Evolutionary conservation across 2,797 vertebrate genomes (phyloP).

Genomic region (Eospalax fontanierii): DNA sequence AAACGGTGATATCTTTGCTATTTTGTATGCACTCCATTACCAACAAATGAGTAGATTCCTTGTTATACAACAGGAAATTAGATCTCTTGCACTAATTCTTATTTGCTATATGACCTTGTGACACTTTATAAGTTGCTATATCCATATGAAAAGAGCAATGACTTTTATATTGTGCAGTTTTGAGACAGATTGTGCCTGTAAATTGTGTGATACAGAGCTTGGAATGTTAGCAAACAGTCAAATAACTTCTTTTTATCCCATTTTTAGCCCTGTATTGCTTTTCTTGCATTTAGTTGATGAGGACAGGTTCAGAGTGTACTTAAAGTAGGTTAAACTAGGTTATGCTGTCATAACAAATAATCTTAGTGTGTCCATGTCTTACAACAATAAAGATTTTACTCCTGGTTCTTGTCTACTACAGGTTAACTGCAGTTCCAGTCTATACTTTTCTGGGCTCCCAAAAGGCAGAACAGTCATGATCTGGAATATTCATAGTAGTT

Average conservation of each 20-base stretch:
- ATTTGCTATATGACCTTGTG: constrained; percentile 5
- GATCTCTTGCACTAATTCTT: neutral
- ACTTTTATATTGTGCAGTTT: neutral
- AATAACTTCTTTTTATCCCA: neutral
- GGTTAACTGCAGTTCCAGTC: neutral
- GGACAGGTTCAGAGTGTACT: constrained; percentile 11
- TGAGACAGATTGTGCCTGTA: constrained; percentile 26
- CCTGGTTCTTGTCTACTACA: neutral
- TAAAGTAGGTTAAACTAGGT: neutral
- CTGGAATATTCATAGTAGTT: neutral
- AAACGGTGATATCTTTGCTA: constrained; percentile 6
- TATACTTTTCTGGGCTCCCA: neutral
- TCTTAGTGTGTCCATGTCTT: neutral
- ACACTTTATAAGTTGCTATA: constrained; percentile 21
- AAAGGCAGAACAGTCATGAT: neutral
- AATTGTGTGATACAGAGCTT: neutral
- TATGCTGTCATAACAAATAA: constrained; percentile 19
- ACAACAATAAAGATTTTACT: neutral
- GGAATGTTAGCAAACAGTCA: constrained; percentile 27
- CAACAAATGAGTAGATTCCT: neutral
- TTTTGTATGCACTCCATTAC: neutral
- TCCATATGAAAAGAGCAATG: neutral
- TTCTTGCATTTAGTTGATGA: neutral
- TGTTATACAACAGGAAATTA: neutral
- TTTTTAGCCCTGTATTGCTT: neutral